Percentiles rank a stretch among this genome's conserved stretches.
These are phyloP conservation scores for Lepilemur septentrionalis DNA, from an alignment of 2,797 vertebrate genomes.

Conservation along the genomic window DNA sequence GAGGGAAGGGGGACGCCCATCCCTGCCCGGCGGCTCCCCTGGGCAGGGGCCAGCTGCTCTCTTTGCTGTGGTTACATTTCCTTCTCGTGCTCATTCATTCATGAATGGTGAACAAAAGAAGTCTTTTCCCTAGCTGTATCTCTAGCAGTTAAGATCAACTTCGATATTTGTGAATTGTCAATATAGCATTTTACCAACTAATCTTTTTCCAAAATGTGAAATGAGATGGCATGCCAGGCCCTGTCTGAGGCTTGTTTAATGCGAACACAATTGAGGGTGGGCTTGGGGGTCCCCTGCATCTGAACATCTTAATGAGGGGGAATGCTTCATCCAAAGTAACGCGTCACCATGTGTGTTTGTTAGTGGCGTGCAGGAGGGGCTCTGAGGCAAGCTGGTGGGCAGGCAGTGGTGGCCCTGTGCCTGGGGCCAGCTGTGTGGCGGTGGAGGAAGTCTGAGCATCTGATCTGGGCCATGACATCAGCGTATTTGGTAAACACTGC, in stretches of 20 bases:
- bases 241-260: not conserved
- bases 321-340: too few species aligned
- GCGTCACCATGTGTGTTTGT: rapidly evolving
- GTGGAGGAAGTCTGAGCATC: not conserved
- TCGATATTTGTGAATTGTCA: not conserved
- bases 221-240: not conserved
- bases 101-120: not conserved
- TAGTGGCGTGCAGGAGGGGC: rapidly evolving
- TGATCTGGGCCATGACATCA: rapidly evolving
- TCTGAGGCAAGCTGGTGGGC: not conserved
- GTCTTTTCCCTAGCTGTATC: not conserved
- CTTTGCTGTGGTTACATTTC: not conserved
- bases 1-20: not conserved
- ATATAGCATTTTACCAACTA: not conserved
- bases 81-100: not conserved
- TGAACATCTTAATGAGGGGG: not conserved
- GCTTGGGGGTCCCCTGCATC: not conserved
- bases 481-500: too few species aligned
- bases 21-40: not conserved
- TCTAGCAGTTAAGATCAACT: not conserved
- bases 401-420: rapidly evolving
- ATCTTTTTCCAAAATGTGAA: not conserved
- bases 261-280: not conserved
- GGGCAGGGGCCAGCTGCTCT: not conserved
- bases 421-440: not conserved